Conservation (phyloP, 2,888 invertebrate genomes). For the Aplocera efformata region DNA sequence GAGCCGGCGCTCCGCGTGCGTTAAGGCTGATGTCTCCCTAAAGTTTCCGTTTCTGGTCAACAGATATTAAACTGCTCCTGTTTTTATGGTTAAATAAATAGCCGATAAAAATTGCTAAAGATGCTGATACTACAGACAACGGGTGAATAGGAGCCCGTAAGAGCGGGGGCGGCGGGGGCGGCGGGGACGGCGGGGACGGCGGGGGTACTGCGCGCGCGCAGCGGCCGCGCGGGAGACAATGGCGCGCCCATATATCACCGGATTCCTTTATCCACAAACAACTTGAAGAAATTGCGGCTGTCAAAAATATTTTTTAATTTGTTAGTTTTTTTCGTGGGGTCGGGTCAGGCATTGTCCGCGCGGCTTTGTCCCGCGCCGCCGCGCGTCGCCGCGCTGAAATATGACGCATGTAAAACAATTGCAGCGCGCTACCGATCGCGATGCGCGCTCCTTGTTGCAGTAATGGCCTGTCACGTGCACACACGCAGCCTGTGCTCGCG, state of each 20-base stretch:
- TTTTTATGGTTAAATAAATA: too few relatives aligned
- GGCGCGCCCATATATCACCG: constrained; percentile 49
- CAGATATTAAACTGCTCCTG: too few relatives aligned
- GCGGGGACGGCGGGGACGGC: neutral
- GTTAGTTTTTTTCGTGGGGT: constrained; percentile 35
- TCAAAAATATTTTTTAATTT: constrained; percentile 39
- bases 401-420: constrained; percentile 22
- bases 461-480: constrained; percentile 8
- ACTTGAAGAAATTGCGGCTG: constrained; percentile 48
- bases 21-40: too few relatives aligned
- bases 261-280: constrained; percentile 39
- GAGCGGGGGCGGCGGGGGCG: neutral
- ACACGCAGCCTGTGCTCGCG: neutral
- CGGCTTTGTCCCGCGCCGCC: constrained; percentile 33
- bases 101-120: too few relatives aligned
- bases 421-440: constrained; percentile 15
- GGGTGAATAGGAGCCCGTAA: constrained; percentile 8
- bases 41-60: too few relatives aligned
- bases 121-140: too few relatives aligned
- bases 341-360: constrained; percentile 43
- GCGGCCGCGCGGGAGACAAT: constrained; percentile 27
- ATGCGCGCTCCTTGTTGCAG: constrained; percentile 2
- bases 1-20: too few relatives aligned
- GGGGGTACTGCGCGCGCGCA: constrained; percentile 1
- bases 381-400: constrained; percentile 21